Evolutionary conservation across 2,888 invertebrate species (phyloP), one percentile per base, ranked within the genome.

Genomic region (Trichacis sp.): DNA sequence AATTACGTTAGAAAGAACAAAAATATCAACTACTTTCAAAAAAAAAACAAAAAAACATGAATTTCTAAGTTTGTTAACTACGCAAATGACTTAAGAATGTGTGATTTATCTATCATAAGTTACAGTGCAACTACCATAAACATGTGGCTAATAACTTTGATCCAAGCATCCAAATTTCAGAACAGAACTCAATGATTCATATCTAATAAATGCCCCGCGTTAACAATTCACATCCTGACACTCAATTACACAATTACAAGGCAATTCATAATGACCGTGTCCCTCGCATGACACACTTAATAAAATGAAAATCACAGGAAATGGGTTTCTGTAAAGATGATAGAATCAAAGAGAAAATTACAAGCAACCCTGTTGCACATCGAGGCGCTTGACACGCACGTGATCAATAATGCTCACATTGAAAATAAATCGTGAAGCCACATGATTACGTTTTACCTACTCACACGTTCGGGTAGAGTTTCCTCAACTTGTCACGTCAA

Each of bases 351-450:
- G 51, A 38, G 63, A 53, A 46, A 56, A 48, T 24, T 24, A 24
- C 24, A 24, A 24, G 24, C 57, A 54, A 69, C 69, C 68, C 73
- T 65, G 73, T 70, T 73, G 72, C 75, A 72, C 67, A 64, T 65
- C 66, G 51, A 64, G 59, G 64, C 64, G 54, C 67, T 59, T 38
- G 65, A 69, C 67, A 70, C 57, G 55, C 58, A 46, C 50, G 62
- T 50, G 68, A 78, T 79, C 79, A 75, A 79, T 79, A 77, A 73
- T 72, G 71, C 77, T 73, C 68, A 61, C 71, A 71, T 71, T 74
- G 68, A 77, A 73, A 75, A 75, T 75, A 75, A 68, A 71, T 70
- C 65, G 71, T 53, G 69, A 74, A 74, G 72, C 73, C 70, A 61
- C 62, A 64, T 61, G 69, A 69, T 43, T 59, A 40, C 55, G 58